Conservation (phyloP, 2,797 vertebrate species). For the Micromesistius poutassou region DNA sequence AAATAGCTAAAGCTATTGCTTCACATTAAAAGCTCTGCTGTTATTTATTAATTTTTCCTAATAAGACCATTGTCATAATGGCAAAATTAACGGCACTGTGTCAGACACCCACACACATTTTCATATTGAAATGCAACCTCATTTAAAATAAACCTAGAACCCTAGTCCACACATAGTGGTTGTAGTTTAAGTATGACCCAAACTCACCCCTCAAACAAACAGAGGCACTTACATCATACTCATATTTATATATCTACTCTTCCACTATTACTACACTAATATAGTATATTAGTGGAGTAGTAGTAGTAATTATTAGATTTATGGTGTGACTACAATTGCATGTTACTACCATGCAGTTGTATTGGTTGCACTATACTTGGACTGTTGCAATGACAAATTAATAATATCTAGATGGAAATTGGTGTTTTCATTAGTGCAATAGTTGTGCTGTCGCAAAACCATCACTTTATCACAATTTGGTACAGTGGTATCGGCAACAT, state of each 20-base stretch:
- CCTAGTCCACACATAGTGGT: neutral
- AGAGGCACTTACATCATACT: neutral
- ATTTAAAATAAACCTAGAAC: too few species aligned
- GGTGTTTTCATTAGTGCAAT: too few species aligned
- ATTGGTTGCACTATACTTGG: too few species aligned
- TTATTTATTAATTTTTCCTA: slow-evolving; percentile 14
- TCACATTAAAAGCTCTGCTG: slow-evolving; percentile 35
- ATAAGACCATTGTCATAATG: slow-evolving; percentile 20
- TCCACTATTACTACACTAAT: neutral
- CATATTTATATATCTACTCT: neutral
- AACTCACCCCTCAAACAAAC: neutral
- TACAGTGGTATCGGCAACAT: neutral
- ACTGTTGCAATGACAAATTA: too few species aligned
- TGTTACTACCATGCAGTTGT: neutral
- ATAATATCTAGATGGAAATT: too few species aligned
- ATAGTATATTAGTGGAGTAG: too few species aligned
- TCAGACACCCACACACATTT: neutral
- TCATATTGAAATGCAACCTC: too few species aligned
- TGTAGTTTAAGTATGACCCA: neutral
- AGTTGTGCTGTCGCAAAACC: too few species aligned
- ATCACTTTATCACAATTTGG: neutral
- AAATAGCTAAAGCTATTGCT: too few species aligned
- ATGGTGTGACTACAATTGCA: neutral
- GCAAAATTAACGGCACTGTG: neutral
- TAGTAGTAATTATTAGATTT: too few species aligned